These are phyloP conservation scores for Bombus terrestris DNA, from an alignment of 1,140 invertebrate species.

Conservation along the genomic window DNA sequence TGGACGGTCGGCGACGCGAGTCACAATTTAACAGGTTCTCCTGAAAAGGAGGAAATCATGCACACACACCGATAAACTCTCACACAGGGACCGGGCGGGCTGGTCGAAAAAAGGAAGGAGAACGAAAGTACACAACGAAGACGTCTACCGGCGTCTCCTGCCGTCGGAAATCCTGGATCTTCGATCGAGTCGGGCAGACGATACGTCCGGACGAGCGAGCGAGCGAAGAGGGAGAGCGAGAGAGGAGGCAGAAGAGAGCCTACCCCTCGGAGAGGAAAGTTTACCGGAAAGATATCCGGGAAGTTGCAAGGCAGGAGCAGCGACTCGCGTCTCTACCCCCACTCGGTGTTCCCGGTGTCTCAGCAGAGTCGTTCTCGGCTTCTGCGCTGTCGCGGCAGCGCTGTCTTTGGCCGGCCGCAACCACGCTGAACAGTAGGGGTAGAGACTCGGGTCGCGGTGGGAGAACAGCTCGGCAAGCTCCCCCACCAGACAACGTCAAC, in stretches of 20 bases:
- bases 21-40: conserved; percentile 40
- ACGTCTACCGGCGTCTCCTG: conserved; percentile 65
- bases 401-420: conserved; percentile 44
- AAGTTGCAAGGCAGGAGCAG: conserved; percentile 68
- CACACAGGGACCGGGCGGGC: neutral
- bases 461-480: neutral
- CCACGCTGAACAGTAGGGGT: neutral
- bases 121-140: conserved; percentile 49
- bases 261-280: conserved; percentile 70
- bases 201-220: conserved; percentile 56
- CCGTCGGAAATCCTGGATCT: conserved; percentile 79
- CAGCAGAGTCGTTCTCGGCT: conserved; percentile 49
- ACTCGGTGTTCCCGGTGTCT: neutral
- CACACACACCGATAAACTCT: conserved; percentile 37
- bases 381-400: conserved; percentile 60
- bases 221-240: conserved; percentile 45
- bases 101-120: neutral
- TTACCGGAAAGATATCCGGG: conserved; percentile 80
- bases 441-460: neutral
- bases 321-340: conserved; percentile 59
- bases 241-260: conserved; percentile 34
- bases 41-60: conserved; percentile 34
- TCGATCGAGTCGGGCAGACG: conserved; percentile 72
- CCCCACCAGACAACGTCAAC: conserved; percentile 7
- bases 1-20: conserved; percentile 7